phyloP scores from a whole-genome alignment of 2,888 invertebrate genomes.

The Glyphotaelius pellucidus region DNA sequence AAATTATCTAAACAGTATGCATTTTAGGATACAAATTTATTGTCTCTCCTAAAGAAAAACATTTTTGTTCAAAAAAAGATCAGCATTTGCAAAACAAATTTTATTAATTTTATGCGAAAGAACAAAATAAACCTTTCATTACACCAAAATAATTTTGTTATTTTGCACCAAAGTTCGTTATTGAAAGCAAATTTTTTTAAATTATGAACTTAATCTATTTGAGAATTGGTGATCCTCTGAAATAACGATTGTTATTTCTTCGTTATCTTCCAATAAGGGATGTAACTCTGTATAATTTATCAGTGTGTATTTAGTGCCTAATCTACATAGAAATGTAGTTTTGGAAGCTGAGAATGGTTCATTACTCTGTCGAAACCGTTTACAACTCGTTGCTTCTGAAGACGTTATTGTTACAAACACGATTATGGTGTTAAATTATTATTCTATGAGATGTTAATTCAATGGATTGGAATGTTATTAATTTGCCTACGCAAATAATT shows the following conservation, averaged over 20 bases:
- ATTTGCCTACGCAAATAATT: not conserved
- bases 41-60: too few species aligned
- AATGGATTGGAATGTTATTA: not conserved
- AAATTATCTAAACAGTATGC: too few species aligned
- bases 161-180: too few species aligned
- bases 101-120: too few species aligned
- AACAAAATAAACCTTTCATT: too few species aligned
- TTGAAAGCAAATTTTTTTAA: too few species aligned
- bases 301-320: not conserved
- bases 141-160: too few species aligned
- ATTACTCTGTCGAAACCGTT: not conserved
- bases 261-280: conserved; percentile 2
- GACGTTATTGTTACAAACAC: not conserved
- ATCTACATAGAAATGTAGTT: not conserved
- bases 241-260: not conserved
- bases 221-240: not conserved
- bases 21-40: too few species aligned
- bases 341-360: not conserved
- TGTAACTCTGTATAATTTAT: not conserved
- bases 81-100: too few species aligned
- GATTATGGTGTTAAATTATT: not conserved
- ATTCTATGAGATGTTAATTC: not conserved
- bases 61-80: too few species aligned
- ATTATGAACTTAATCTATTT: not conserved
- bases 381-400: not conserved